These are phyloP conservation scores for Spinus olivaceus DNA, from an alignment of 2,797 vertebrate genomes.

Conservation along the genomic window DNA sequence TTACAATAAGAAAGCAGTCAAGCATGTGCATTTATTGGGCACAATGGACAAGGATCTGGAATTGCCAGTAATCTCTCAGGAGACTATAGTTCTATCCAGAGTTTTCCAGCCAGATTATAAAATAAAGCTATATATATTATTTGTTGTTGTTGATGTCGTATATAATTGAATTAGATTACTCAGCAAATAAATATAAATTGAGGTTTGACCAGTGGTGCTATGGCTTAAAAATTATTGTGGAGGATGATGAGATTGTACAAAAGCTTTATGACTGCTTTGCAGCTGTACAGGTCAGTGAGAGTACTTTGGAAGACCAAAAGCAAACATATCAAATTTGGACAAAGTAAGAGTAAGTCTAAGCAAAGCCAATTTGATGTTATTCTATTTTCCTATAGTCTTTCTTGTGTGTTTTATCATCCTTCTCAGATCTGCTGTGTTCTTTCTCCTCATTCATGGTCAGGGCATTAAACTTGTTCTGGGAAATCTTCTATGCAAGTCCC, in stretches of 20 bases:
- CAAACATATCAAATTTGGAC: not conserved
- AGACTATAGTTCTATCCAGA: not conserved
- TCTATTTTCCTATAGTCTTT: not conserved
- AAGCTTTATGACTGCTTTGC: not conserved
- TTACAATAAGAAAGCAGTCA: not conserved
- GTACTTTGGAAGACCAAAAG: not conserved
- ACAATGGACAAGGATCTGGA: not conserved
- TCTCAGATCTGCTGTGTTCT: not conserved
- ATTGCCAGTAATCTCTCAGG: not conserved
- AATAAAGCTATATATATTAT: not conserved
- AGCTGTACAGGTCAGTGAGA: not conserved
- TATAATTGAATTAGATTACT: not conserved
- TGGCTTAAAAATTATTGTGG: not conserved
- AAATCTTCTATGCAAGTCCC: not conserved
- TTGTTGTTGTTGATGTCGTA: not conserved
- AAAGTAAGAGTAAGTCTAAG: not conserved
- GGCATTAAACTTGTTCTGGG: not conserved
- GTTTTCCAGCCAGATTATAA: not conserved
- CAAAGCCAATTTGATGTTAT: not conserved
- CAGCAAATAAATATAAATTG: not conserved
- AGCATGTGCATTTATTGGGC: not conserved
- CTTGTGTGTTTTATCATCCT: not conserved
- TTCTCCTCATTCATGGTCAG: not conserved
- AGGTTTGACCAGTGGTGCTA: not conserved
- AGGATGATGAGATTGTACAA: not conserved